Evolutionary conservation across 2,888 invertebrate species (phyloP).

Genomic region (Oscheius sp.): DNA sequence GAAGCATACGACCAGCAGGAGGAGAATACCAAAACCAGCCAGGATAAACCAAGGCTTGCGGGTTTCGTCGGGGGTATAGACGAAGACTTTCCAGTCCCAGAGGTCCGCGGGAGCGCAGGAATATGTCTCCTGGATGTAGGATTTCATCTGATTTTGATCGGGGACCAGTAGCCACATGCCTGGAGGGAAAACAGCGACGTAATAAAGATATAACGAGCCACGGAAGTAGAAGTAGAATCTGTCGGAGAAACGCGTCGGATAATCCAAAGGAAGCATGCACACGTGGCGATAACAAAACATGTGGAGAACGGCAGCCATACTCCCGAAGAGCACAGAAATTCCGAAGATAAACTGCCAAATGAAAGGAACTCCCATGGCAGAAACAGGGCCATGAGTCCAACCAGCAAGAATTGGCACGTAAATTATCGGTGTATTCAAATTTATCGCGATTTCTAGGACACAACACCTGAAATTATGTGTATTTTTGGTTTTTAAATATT

Average conservation of each 20-base stretch:
- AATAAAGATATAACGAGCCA: neutral
- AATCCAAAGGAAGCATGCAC: neutral
- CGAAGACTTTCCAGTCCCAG: neutral
- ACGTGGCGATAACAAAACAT: conserved; percentile 1
- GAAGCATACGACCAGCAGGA: neutral
- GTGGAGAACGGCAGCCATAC: neutral
- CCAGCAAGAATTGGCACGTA: neutral
- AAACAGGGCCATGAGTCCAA: neutral
- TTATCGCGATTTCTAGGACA: too few relatives aligned
- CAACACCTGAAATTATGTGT: too few relatives aligned
- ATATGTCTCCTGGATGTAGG: neutral
- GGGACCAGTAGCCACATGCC: neutral
- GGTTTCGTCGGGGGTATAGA: neutral
- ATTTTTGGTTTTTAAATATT: too few relatives aligned
- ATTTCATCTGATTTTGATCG: conserved; percentile 2
- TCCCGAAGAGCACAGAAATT: neutral
- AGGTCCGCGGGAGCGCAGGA: neutral
- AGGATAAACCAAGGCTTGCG: neutral
- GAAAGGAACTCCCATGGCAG: neutral
- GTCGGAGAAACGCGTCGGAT: neutral
- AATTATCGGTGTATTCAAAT: neutral
- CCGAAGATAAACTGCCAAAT: neutral
- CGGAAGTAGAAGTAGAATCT: neutral
- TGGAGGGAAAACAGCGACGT: neutral
- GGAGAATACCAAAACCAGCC: neutral